phyloP scores from a whole-genome alignment of 2,888 invertebrate genomes.

The Crepidodera aurea region DNA sequence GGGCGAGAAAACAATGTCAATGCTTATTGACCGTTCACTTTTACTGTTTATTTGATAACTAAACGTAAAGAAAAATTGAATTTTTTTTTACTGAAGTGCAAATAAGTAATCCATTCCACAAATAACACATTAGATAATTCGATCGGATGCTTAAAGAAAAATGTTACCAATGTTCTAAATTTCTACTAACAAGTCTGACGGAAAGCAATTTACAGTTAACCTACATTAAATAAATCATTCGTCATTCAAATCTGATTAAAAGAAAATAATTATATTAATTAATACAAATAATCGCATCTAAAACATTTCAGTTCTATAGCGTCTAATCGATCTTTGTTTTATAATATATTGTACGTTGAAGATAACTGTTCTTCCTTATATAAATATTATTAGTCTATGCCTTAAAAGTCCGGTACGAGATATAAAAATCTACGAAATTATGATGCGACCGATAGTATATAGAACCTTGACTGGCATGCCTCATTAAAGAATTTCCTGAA shows the following conservation, averaged over 20 bases:
- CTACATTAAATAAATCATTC: conserved; percentile 26
- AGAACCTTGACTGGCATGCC: conserved; percentile 1
- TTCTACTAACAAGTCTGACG: conserved; percentile 1
- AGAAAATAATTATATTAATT: conserved; percentile 33
- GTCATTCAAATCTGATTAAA: conserved; percentile 29
- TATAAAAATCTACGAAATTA: conserved; percentile 3
- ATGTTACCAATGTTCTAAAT: conserved; percentile 12
- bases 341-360: conserved; percentile 32
- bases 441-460: not conserved
- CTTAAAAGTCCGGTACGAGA: conserved; percentile 4
- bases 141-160: not conserved
- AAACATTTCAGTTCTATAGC: conserved; percentile 31
- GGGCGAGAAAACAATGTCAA: conserved; percentile 7
- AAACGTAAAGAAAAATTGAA: too few species aligned
- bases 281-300: conserved; percentile 25
- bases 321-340: conserved; percentile 35
- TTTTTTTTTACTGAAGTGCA: too few species aligned
- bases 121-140: not conserved
- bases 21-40: not conserved
- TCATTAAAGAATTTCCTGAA: conserved; percentile 9
- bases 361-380: conserved; percentile 35
- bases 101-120: too few species aligned
- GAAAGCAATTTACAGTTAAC: conserved; percentile 23
- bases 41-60: not conserved
- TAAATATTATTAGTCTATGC: conserved; percentile 24